These are phyloP conservation scores for Prietella phreatophila DNA, from an alignment of 2,113 vertebrate genomes.

Conservation along the genomic window DNA sequence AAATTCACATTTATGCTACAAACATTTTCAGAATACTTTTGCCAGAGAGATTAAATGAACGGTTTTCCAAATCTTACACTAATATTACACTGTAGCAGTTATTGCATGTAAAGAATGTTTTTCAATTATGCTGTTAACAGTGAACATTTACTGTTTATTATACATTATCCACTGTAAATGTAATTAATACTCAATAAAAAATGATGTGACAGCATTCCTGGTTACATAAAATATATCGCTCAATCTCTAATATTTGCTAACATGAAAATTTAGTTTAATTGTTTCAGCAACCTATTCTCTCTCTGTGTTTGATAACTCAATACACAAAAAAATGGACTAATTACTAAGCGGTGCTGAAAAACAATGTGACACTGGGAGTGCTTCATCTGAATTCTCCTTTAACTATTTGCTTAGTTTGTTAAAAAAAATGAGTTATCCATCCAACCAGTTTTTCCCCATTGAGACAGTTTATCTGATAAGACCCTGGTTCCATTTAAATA, in stretches of 20 bases:
- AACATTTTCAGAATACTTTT: too few species aligned
- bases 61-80: not conserved
- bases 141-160: not conserved
- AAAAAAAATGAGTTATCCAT: slow-evolving; percentile 42
- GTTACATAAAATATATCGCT: not conserved
- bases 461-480: slow-evolving; percentile 51
- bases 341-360: slow-evolving; percentile 8
- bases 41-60: too few species aligned
- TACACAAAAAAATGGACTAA: slow-evolving; percentile 28
- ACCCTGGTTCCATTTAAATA: slow-evolving; percentile 12
- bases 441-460: slow-evolving; percentile 7
- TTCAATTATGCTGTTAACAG: not conserved
- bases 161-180: not conserved
- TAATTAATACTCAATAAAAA: not conserved
- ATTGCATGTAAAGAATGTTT: not conserved
- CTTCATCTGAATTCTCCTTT: slow-evolving; percentile 47
- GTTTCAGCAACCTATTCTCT: not conserved
- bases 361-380: slow-evolving; percentile 22
- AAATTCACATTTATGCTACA: not conserved
- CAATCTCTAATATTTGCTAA: not conserved
- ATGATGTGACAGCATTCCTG: not conserved
- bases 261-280: not conserved
- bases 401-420: slow-evolving; percentile 48
- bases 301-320: not conserved
- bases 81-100: not conserved